Evolutionary conservation across 2,888 invertebrate species (phyloP).

Genomic region (Hirtodrosophila cameraria): DNA sequence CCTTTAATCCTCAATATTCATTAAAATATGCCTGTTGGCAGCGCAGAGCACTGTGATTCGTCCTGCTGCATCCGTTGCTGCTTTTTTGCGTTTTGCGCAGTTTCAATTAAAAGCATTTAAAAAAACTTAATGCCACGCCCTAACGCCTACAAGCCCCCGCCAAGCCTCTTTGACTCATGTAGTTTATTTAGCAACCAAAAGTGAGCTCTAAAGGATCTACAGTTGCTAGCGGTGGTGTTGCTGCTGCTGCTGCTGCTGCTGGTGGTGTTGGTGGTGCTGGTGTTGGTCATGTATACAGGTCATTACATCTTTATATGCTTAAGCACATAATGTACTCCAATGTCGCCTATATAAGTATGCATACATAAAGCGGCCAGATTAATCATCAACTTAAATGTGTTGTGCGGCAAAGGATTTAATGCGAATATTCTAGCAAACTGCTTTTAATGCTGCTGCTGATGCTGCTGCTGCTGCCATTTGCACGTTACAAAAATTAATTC

Average conservation of each 20-base stretch:
- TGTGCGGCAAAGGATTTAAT: slow-evolving; percentile 72
- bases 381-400: slow-evolving; percentile 81
- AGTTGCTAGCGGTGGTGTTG: slow-evolving; percentile 13
- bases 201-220: slow-evolving; percentile 36
- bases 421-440: slow-evolving; percentile 35
- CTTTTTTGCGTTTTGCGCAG: slow-evolving; percentile 43
- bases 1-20: slow-evolving; percentile 84
- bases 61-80: slow-evolving; percentile 28
- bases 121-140: slow-evolving; percentile 45
- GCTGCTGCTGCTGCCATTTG: slow-evolving; percentile 56
- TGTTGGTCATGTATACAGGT: slow-evolving; percentile 60
- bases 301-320: slow-evolving; percentile 75
- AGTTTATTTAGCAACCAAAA: slow-evolving; percentile 65
- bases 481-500: slow-evolving; percentile 83
- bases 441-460: slow-evolving; percentile 27
- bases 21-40: slow-evolving; percentile 79
- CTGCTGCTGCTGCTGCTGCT: slow-evolving; percentile 2
- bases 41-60: slow-evolving; percentile 50
- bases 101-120: slow-evolving; percentile 83
- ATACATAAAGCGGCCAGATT: slow-evolving; percentile 50
- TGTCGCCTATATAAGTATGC: slow-evolving; percentile 3
- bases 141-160: no score
- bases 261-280: slow-evolving; percentile 16
- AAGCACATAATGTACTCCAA: slow-evolving; percentile 66
- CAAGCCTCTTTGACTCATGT: slow-evolving; percentile 34